phyloP scores from a whole-genome alignment of 2,113 vertebrate genomes.

The Erythrocebus patas region DNA sequence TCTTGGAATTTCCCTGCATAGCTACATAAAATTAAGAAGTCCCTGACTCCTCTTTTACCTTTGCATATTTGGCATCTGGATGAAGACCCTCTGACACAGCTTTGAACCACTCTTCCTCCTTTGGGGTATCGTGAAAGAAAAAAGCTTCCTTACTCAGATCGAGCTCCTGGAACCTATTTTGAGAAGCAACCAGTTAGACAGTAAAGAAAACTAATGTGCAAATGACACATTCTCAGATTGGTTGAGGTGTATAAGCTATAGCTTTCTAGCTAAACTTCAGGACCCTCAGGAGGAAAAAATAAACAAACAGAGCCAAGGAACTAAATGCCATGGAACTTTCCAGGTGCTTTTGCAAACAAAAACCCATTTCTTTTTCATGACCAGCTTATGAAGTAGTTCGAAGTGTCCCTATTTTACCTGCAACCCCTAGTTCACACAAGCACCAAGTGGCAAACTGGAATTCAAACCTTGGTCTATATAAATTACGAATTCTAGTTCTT shows the following conservation, averaged over 20 bases:
- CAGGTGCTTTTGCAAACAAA: background rate
- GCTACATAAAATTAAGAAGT: background rate
- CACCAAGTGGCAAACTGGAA: background rate
- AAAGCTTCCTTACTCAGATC: constrained; percentile 98
- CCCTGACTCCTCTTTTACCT: constrained; percentile 85
- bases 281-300: background rate
- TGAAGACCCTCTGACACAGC: constrained; percentile 93
- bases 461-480: background rate
- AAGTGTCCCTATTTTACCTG: background rate
- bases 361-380: background rate
- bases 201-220: background rate
- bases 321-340: background rate
- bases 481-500: background rate
- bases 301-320: background rate
- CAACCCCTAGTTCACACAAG: background rate
- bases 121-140: constrained; percentile 97
- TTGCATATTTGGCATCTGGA: constrained; percentile 93
- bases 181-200: constrained; percentile 66
- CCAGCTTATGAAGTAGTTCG: background rate
- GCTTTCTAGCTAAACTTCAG: background rate
- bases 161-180: constrained; percentile 95
- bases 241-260: background rate
- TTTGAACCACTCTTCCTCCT: constrained; percentile 96
- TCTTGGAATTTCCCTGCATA: background rate
- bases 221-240: background rate